A percentile compares a stretch with the other conserved stretches of the same genome.
Evolutionary conservation across 2,113 vertebrate species (phyloP).

Genomic region (Carassius auratus): DNA sequence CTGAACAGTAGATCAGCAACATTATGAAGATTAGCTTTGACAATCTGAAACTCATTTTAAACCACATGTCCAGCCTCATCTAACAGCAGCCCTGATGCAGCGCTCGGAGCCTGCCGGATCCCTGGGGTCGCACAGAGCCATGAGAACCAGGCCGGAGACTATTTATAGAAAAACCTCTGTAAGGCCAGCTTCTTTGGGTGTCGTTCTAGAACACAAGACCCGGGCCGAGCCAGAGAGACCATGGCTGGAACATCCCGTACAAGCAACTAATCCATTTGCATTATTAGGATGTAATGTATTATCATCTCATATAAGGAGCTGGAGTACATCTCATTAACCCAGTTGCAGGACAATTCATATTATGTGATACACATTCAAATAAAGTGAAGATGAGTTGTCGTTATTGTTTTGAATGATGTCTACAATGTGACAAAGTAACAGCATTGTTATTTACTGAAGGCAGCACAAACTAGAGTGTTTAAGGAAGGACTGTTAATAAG

Average conservation of each 20-base stretch:
- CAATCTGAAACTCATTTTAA: background rate
- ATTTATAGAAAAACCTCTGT: slow-evolving; percentile 56
- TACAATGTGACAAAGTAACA: too few relatives aligned
- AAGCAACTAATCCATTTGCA: background rate
- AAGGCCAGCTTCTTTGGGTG: slow-evolving; percentile 61
- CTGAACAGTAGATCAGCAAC: background rate
- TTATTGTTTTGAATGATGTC: too few relatives aligned
- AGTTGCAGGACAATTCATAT: background rate
- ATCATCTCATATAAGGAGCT: background rate
- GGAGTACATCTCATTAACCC: background rate
- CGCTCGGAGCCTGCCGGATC: slow-evolving; percentile 7
- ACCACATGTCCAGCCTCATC: background rate
- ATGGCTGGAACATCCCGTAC: too few relatives aligned
- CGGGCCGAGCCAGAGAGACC: slow-evolving; percentile 10
- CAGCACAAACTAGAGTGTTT: too few relatives aligned
- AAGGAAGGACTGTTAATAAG: too few relatives aligned
- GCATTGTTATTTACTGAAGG: too few relatives aligned
- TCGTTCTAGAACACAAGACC: slow-evolving; percentile 64
- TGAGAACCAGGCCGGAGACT: slow-evolving; percentile 73
- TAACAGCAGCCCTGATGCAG: background rate
- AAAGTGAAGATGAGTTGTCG: too few relatives aligned
- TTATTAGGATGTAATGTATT: background rate
- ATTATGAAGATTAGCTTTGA: background rate
- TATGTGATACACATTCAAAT: too few relatives aligned
- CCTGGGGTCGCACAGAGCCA: slow-evolving; percentile 62